These are phyloP conservation scores for Chelon auratus DNA, from an alignment of 2,797 vertebrate species.

Conservation along the genomic window DNA sequence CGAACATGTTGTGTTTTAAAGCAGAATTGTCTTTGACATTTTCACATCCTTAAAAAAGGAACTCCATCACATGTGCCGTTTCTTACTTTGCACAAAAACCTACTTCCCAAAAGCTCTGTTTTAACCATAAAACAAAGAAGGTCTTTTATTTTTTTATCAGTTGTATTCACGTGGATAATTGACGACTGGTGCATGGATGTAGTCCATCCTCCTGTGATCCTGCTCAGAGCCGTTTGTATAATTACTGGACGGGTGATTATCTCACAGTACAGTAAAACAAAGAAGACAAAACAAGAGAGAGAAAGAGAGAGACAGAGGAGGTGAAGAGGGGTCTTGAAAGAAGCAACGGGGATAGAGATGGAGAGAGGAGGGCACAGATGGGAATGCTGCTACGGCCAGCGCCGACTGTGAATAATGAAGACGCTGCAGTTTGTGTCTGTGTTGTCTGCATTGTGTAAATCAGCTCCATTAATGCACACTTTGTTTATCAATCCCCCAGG, in stretches of 20 bases:
- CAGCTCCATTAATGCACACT: constrained; percentile 21
- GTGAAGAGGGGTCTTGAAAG: neutral
- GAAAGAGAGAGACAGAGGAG: neutral
- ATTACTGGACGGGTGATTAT: neutral
- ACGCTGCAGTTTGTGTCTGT: constrained; percentile 10
- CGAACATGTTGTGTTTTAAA: too few relatives aligned
- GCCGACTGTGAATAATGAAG: constrained; percentile 57
- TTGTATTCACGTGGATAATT: neutral
- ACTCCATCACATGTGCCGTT: too few relatives aligned
- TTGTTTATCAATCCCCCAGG: constrained; percentile 23
- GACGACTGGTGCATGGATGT: neutral
- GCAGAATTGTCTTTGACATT: too few relatives aligned
- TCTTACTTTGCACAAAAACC: too few relatives aligned
- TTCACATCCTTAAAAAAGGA: too few relatives aligned
- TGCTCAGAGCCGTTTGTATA: neutral
- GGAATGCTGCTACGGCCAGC: constrained; percentile 27
- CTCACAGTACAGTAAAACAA: neutral
- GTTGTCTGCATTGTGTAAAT: constrained; percentile 16
- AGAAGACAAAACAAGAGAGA: neutral
- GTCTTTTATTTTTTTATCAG: too few relatives aligned
- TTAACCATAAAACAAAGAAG: too few relatives aligned
- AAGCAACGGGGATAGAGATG: constrained; percentile 10
- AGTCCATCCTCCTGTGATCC: neutral
- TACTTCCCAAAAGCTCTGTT: too few relatives aligned
- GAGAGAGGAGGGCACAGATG: constrained; percentile 43